phyloP scores from a whole-genome alignment of 2,888 invertebrate genomes.

The Idaea straminata region DNA sequence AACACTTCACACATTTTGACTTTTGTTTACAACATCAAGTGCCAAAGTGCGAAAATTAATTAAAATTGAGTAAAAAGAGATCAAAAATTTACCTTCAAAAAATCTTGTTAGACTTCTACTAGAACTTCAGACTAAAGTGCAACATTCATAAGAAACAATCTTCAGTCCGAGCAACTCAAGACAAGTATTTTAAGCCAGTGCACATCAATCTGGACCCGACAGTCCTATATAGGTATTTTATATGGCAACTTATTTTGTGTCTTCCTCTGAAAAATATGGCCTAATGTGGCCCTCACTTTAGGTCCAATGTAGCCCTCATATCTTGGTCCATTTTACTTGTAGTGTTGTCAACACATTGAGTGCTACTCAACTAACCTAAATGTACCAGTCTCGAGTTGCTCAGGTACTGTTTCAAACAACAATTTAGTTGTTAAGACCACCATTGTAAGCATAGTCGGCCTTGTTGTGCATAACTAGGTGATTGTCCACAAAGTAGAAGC shows the following conservation, averaged over 20 bases:
- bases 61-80: background rate
- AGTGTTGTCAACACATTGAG: background rate
- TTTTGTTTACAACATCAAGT: background rate
- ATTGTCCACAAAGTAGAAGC: conserved; percentile 99
- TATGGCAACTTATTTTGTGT: too few species aligned
- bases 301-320: too few species aligned
- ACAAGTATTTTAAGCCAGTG: conserved; percentile 25
- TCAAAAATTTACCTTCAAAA: background rate
- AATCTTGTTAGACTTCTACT: too few species aligned
- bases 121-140: too few species aligned
- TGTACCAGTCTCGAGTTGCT: background rate
- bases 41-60: background rate
- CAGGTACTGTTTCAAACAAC: background rate
- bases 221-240: background rate
- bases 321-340: too few species aligned
- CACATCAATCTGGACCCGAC: conserved; percentile 16
- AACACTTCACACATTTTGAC: background rate
- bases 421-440: conserved; percentile 80
- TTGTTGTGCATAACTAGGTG: conserved; percentile 99
- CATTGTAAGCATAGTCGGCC: conserved; percentile 98
- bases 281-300: too few species aligned
- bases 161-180: conserved; percentile 3
- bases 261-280: too few species aligned
- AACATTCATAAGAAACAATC: too few species aligned
- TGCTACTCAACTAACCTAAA: background rate